Conservation (phyloP, 2,113 vertebrate species). For the Dipodomys ordii region DNA sequence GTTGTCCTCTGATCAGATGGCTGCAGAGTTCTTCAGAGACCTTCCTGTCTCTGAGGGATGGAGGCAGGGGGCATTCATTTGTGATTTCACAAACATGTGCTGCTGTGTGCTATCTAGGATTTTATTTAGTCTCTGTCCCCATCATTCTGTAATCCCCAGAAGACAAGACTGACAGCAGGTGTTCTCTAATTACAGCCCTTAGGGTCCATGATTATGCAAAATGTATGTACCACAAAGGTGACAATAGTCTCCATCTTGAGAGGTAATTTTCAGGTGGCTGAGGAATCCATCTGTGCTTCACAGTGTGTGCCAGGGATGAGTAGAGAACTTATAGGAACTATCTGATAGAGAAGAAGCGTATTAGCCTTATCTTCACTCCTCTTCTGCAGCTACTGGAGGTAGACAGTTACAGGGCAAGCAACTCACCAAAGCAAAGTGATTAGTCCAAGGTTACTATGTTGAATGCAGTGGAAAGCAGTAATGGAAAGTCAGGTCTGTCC, state of each 20-base stretch:
- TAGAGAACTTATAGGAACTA: neutral
- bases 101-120: neutral
- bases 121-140: neutral
- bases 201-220: neutral
- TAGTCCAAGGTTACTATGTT: neutral
- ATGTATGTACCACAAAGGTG: neutral
- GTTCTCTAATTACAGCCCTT: neutral
- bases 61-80: constrained; percentile 53
- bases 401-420: neutral
- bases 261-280: neutral
- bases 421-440: neutral
- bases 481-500: constrained; percentile 8
- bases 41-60: neutral
- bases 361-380: constrained; percentile 39
- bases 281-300: neutral
- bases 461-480: neutral
- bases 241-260: neutral
- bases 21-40: constrained; percentile 73
- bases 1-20: constrained; percentile 81
- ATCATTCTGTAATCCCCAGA: neutral
- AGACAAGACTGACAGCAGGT: neutral
- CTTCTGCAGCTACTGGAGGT: neutral
- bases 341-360: neutral
- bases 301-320: neutral
- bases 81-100: constrained; percentile 20